These are phyloP conservation scores for Drosophila buzzatii DNA, from an alignment of 2,888 invertebrate genomes.

Conservation along the genomic window DNA sequence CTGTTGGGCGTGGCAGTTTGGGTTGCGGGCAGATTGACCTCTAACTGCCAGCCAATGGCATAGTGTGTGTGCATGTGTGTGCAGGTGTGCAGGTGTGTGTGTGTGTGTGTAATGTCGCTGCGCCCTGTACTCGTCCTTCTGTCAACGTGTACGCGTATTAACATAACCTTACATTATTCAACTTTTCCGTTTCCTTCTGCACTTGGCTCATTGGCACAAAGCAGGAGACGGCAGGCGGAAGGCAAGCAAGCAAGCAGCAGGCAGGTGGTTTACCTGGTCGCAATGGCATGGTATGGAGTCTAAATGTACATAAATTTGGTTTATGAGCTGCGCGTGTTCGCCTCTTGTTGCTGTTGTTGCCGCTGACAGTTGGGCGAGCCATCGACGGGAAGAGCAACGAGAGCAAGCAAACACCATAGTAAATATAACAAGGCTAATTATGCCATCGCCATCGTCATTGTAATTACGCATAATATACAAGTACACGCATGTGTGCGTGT, in stretches of 20 bases:
- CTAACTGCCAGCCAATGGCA: slow-evolving; percentile 52
- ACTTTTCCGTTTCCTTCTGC: slow-evolving; percentile 61
- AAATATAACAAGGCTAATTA: slow-evolving; percentile 67
- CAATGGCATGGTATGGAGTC: slow-evolving; percentile 7
- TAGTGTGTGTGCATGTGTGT: slow-evolving; percentile 6
- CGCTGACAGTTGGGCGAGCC: slow-evolving; percentile 40
- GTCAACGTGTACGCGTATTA: slow-evolving; percentile 49
- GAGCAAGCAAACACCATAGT: slow-evolving; percentile 26
- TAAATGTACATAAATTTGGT: slow-evolving; percentile 72
- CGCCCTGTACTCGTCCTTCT: slow-evolving; percentile 16
- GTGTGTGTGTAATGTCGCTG: slow-evolving; percentile 50
- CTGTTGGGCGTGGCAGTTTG: slow-evolving; percentile 5
- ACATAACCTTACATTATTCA: slow-evolving; percentile 77
- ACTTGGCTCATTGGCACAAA: slow-evolving; percentile 6
- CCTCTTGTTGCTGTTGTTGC: slow-evolving; percentile 20
- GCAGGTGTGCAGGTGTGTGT: not conserved
- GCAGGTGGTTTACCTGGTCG: slow-evolving; percentile 5
- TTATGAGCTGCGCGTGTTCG: slow-evolving; percentile 64
- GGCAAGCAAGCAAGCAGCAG: not conserved
- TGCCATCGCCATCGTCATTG: slow-evolving; percentile 64
- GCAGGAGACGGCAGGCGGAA: slow-evolving; percentile 6
- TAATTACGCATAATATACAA: slow-evolving; percentile 70
- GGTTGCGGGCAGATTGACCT: slow-evolving; percentile 36
- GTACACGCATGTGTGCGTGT: slow-evolving; percentile 23
- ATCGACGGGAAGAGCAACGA: slow-evolving; percentile 28